phyloP scores from a whole-genome alignment of 2,888 invertebrate genomes.

The Eristalinus aeneus region DNA sequence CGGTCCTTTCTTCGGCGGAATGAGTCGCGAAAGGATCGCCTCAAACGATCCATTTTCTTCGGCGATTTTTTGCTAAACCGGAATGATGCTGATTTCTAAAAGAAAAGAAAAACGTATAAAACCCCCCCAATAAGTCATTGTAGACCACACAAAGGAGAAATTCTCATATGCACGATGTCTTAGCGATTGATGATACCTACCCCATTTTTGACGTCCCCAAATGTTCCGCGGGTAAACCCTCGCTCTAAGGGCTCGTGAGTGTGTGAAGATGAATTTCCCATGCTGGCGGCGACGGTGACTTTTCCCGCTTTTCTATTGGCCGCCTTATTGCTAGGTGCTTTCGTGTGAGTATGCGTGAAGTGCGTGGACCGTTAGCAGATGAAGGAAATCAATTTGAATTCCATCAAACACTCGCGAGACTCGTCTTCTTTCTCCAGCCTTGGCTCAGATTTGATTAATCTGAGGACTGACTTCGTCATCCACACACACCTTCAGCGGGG shows the following conservation, averaged over 20 bases:
- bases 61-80: conserved; percentile 84
- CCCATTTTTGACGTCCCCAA: conserved; percentile 81
- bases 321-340: background rate
- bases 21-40: conserved; percentile 95
- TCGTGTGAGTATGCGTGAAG: background rate
- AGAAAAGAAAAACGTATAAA: conserved; percentile 55
- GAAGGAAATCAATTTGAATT: conserved; percentile 52
- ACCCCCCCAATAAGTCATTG: conserved; percentile 2
- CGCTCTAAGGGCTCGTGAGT: conserved; percentile 91
- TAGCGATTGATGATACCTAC: conserved; percentile 76
- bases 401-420: conserved; percentile 49
- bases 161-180: conserved; percentile 73
- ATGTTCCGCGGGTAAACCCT: conserved; percentile 82
- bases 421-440: background rate
- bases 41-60: conserved; percentile 92
- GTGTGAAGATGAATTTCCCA: conserved; percentile 93
- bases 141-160: conserved; percentile 74
- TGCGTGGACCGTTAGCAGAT: conserved; percentile 24
- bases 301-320: conserved; percentile 1
- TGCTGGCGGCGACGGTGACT: conserved; percentile 75
- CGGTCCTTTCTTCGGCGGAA: conserved; percentile 95
- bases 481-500: no score
- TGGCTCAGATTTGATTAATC: background rate
- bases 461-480: background rate
- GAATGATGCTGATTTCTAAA: conserved; percentile 83